Evolutionary conservation across 1,140 invertebrate species (phyloP).

Genomic region (Acromyrmex heyeri): DNA sequence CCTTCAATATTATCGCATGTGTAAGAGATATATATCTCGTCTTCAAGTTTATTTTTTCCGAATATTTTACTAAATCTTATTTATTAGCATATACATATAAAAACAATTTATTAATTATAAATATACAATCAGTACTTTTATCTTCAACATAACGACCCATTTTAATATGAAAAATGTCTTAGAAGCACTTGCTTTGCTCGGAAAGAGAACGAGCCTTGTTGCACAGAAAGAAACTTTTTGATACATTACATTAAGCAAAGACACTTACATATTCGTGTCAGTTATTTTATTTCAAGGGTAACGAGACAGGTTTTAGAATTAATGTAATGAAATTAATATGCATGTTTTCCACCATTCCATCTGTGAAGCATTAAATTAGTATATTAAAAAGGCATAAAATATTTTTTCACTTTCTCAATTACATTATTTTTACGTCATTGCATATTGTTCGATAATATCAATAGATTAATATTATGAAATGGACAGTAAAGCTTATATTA

Average conservation of each 20-base stretch:
- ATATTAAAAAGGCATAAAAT: not conserved
- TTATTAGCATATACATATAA: not conserved
- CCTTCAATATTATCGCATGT: not conserved
- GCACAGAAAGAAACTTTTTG: constrained; percentile 4
- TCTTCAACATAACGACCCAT: not conserved
- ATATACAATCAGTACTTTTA: not conserved
- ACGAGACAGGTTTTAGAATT: constrained; percentile 30
- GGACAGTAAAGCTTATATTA: not conserved
- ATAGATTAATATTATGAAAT: not conserved
- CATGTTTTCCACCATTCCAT: not conserved
- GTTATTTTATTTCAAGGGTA: constrained; percentile 48
- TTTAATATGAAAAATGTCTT: not conserved
- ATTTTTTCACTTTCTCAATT: not conserved
- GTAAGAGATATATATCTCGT: not conserved
- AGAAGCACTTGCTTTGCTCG: not conserved
- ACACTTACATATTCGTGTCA: not conserved
- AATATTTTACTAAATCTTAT: not conserved
- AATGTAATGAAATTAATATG: constrained; percentile 40
- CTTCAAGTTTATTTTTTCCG: not conserved
- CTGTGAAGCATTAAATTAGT: constrained; percentile 1
- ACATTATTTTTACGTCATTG: not conserved
- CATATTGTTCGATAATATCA: not conserved
- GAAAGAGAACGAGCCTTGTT: not conserved
- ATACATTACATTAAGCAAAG: not conserved
- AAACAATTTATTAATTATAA: not conserved